A percentile compares a stretch with the other conserved stretches of the same genome.
Evolutionary conservation across 64 coral and sea anemone species (phyloP).

Genomic region (Pocillopora damicornis): DNA sequence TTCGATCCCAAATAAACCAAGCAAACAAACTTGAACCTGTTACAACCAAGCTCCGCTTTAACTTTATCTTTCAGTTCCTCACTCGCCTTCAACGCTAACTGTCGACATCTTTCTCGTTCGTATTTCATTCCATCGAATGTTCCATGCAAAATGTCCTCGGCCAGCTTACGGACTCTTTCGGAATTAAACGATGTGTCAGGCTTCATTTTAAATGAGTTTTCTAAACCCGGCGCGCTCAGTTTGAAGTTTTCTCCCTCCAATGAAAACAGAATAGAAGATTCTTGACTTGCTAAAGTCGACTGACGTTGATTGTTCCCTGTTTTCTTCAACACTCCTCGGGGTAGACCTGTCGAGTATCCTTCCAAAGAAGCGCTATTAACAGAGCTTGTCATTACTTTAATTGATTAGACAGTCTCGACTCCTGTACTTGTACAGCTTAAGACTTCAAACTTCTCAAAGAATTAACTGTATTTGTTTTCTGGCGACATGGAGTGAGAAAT

Average conservation of each 20-base stretch:
- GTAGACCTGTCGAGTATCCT: neutral
- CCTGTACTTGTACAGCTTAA: no score
- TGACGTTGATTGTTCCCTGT: neutral
- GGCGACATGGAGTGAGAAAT: neutral
- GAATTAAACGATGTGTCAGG: neutral
- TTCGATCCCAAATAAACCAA: slow-evolving; percentile 2
- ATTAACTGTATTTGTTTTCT: neutral
- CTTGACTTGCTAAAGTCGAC: neutral
- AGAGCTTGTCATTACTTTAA: neutral
- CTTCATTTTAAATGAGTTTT: slow-evolving; percentile 26
- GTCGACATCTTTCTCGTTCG: slow-evolving; percentile 9
- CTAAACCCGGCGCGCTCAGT: neutral
- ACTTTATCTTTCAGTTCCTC: slow-evolving; percentile 23
- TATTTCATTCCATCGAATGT: slow-evolving; percentile 19
- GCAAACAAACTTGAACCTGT: slow-evolving; percentile 25
- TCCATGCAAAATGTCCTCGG: slow-evolving; percentile 9
- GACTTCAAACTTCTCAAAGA: no score
- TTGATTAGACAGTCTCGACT: neutral
- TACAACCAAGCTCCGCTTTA: neutral
- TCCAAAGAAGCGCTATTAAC: neutral
- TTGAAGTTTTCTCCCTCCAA: neutral
- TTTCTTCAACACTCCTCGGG: neutral
- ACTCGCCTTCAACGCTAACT: neutral
- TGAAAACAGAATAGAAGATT: neutral
- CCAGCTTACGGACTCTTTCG: neutral